A percentile compares a stretch with the other conserved stretches of the same genome.
These are phyloP conservation scores for Liparis tanakae DNA, from an alignment of 2,797 vertebrate genomes.

Conservation along the genomic window DNA sequence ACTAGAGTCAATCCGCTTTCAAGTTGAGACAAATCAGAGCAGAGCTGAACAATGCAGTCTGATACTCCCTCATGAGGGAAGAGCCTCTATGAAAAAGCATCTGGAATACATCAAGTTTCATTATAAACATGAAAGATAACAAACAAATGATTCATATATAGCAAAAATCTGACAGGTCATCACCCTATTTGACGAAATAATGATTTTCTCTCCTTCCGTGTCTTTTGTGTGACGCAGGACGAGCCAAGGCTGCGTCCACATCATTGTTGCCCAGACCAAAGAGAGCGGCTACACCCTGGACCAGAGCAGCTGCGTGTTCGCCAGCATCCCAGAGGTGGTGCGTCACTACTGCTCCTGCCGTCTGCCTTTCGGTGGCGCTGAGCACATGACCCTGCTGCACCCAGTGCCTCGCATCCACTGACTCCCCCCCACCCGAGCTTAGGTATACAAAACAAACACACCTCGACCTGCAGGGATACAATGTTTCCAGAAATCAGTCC, in stretches of 20 bases:
- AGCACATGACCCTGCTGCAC: constrained; percentile 93
- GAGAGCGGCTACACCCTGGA: constrained; percentile 92
- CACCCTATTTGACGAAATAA: not conserved
- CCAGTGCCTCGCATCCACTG: constrained; percentile 84
- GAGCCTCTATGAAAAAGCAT: not conserved
- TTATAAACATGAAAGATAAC: not conserved
- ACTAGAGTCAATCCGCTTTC: not conserved
- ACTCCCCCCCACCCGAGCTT: constrained; percentile 32
- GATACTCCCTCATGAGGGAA: not conserved
- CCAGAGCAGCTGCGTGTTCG: constrained; percentile 91
- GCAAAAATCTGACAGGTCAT: not conserved
- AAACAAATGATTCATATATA: not conserved
- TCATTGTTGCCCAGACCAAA: constrained; percentile 95
- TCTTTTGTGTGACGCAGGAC: constrained; percentile 72
- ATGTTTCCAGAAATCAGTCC: constrained; percentile 22
- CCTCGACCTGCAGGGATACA: constrained; percentile 18
- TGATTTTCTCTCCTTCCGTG: not conserved
- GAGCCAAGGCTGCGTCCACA: constrained; percentile 95
- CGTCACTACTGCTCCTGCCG: constrained; percentile 91
- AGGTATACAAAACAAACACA: constrained; percentile 41
- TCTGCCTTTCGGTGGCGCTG: constrained; percentile 92
- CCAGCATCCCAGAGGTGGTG: constrained; percentile 93
- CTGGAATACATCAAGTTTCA: not conserved
- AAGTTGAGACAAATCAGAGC: not conserved
- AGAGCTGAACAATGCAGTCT: not conserved